These are phyloP conservation scores for Pocillopora verrucosa DNA, from an alignment of 64 coral and sea anemone species.

Conservation along the genomic window DNA sequence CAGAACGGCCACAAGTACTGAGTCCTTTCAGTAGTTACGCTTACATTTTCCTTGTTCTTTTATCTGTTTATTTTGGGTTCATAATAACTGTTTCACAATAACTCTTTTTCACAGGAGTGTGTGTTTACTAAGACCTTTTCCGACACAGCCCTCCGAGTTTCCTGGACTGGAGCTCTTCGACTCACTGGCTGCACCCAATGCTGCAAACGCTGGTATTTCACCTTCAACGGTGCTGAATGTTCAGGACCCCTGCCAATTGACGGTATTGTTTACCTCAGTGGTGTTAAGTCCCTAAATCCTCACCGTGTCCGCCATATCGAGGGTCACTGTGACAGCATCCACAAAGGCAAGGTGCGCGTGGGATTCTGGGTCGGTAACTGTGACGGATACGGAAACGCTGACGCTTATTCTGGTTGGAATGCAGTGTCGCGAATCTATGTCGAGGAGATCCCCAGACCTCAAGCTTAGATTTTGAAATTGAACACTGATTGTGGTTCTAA, in stretches of 20 bases:
- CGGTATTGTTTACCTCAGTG: not conserved
- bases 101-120: not conserved
- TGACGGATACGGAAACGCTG: not conserved
- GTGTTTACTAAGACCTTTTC: not conserved
- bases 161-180: not conserved
- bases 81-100: not conserved
- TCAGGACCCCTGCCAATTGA: not conserved
- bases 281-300: not conserved
- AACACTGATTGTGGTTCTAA: not conserved
- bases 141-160: not conserved
- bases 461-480: not conserved
- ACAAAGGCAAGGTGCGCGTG: too few species aligned
- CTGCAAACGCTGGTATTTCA: not conserved
- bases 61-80: too few species aligned
- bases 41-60: too few species aligned
- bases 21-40: too few species aligned
- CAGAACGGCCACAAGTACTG: too few species aligned
- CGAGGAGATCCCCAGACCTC: not conserved
- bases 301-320: not conserved
- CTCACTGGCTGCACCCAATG: not conserved
- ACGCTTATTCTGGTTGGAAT: not conserved
- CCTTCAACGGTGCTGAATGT: not conserved
- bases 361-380: too few species aligned
- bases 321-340: not conserved
- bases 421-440: not conserved